Evolutionary conservation across 2,113 vertebrate species (phyloP).

Genomic region (Colius striatus): DNA sequence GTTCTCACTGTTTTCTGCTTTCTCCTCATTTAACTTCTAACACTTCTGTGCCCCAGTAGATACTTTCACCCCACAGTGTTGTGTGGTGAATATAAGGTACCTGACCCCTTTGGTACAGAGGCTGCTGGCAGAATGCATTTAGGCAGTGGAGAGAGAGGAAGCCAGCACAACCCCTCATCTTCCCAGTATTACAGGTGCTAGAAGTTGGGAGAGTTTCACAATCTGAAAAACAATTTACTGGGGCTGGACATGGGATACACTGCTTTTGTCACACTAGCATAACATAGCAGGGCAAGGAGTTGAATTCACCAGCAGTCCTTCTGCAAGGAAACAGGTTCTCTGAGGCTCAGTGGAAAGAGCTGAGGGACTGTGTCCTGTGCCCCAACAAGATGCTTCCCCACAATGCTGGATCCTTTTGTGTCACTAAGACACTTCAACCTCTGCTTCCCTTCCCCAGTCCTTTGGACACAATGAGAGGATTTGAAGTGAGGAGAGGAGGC

Average conservation of each 20-base stretch:
- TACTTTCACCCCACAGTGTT: rapidly evolving
- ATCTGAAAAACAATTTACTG: not conserved
- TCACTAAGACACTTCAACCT: not conserved
- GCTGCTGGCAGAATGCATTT: not conserved
- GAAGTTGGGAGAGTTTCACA: not conserved
- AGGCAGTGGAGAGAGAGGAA: not conserved
- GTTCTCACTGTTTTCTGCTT: not conserved
- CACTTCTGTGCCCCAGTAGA: rapidly evolving
- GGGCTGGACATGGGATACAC: not conserved
- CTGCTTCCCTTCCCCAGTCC: not conserved
- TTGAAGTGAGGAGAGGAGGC: not conserved
- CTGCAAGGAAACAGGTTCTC: not conserved
- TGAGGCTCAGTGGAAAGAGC: not conserved
- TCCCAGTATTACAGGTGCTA: not conserved
- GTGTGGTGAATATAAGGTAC: not conserved
- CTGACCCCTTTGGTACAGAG: not conserved
- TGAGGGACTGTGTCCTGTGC: not conserved
- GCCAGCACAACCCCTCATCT: not conserved
- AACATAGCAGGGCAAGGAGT: rapidly evolving
- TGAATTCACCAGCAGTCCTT: not conserved
- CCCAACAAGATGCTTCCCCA: rapidly evolving
- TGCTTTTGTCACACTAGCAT: not conserved
- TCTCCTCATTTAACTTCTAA: not conserved
- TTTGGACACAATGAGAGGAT: not conserved
- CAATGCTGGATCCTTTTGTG: too few species aligned